phyloP scores from a whole-genome alignment of 2,113 vertebrate species.

The Tenebrosternarchus preto region DNA sequence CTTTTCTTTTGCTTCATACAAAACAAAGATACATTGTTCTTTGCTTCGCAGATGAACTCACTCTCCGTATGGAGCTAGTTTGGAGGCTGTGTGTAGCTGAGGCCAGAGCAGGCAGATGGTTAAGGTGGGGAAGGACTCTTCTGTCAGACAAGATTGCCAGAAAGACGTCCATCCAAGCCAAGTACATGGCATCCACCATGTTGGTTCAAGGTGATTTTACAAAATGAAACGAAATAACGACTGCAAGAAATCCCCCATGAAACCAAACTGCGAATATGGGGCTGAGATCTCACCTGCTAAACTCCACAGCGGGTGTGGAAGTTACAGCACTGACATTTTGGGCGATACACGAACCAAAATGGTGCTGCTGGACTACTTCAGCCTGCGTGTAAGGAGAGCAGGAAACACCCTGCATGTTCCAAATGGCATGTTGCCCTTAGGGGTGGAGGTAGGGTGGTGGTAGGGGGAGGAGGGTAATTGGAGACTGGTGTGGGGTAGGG shows the following conservation, averaged over 20 bases:
- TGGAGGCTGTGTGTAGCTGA: constrained; percentile 25
- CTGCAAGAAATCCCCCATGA: background rate
- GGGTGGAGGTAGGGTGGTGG: background rate
- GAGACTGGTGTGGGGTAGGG: background rate
- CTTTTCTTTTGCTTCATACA: constrained; percentile 24
- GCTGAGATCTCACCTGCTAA: constrained; percentile 3
- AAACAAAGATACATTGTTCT: constrained; percentile 45
- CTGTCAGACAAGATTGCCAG: constrained; percentile 39
- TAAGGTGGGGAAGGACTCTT: constrained; percentile 35
- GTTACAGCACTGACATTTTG: constrained; percentile 10
- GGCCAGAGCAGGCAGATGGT: constrained; percentile 19
- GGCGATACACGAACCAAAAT: constrained; percentile 17
- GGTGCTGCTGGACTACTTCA: background rate
- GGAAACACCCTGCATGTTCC: constrained; percentile 32
- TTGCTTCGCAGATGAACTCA: constrained; percentile 39
- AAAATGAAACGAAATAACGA: constrained; percentile 32
- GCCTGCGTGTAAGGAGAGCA: constrained; percentile 2
- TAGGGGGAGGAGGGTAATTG: background rate
- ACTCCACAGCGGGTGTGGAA: background rate
- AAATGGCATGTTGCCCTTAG: constrained; percentile 1
- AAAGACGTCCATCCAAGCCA: constrained; percentile 42
- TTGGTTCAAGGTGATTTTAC: constrained; percentile 1
- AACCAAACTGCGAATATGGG: constrained; percentile 21
- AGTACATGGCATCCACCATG: constrained; percentile 17
- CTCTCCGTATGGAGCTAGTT: constrained; percentile 44